These are phyloP conservation scores for Laspeyria flexula DNA, from an alignment of 2,888 invertebrate species.

Conservation along the genomic window DNA sequence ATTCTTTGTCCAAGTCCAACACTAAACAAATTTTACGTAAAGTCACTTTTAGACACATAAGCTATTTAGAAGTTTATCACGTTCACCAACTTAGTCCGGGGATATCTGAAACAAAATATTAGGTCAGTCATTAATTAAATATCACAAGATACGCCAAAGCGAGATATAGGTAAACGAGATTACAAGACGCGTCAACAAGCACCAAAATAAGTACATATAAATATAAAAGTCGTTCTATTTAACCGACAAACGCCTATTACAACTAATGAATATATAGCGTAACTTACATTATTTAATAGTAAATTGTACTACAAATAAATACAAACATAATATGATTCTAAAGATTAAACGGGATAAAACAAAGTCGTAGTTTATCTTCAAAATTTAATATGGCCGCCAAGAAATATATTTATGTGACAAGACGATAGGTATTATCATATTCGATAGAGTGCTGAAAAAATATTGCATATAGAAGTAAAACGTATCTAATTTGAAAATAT, in stretches of 20 bases:
- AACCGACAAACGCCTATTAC: slow-evolving; percentile 28
- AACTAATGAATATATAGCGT: slow-evolving; percentile 36
- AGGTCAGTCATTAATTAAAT: slow-evolving; percentile 36
- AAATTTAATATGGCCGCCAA: slow-evolving; percentile 80
- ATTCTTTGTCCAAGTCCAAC: slow-evolving; percentile 79
- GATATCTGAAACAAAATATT: slow-evolving; percentile 78
- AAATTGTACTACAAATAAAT: slow-evolving; percentile 14
- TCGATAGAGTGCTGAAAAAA: neutral
- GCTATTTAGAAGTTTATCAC: slow-evolving; percentile 82
- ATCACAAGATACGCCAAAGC: slow-evolving; percentile 17
- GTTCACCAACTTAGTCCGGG: slow-evolving; percentile 80
- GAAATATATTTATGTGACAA: slow-evolving; percentile 44
- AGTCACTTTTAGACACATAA: slow-evolving; percentile 81
- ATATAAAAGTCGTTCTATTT: slow-evolving; percentile 32
- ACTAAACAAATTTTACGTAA: slow-evolving; percentile 82
- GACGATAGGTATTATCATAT: slow-evolving; percentile 10
- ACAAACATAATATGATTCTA: slow-evolving; percentile 52
- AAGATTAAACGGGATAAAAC: slow-evolving; percentile 68
- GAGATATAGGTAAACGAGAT: slow-evolving; percentile 43
- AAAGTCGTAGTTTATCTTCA: slow-evolving; percentile 59
- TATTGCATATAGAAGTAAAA: slow-evolving; percentile 3
- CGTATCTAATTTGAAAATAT: slow-evolving; percentile 7
- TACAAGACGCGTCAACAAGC: slow-evolving; percentile 82
- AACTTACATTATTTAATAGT: slow-evolving; percentile 11
- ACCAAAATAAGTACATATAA: slow-evolving; percentile 54